phyloP scores from a whole-genome alignment of 1,140 invertebrate species.

The Ladona fulva region DNA sequence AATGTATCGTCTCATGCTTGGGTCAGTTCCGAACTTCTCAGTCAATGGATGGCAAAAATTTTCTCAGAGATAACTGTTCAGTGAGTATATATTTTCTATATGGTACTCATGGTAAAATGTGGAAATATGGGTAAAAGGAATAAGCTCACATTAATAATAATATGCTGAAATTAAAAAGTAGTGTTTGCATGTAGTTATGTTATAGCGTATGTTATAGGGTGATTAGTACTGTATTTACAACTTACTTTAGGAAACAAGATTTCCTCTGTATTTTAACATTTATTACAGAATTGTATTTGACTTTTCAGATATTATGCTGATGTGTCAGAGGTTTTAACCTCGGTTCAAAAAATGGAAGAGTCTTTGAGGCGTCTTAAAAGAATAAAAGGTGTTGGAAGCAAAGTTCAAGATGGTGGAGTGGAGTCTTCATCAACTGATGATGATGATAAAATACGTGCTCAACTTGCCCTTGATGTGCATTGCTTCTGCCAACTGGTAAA shows the following conservation, averaged over 20 bases:
- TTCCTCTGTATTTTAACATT: no score
- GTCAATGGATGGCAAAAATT: slow-evolving; percentile 44
- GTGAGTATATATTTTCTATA: slow-evolving; percentile 43
- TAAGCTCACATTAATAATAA: no score
- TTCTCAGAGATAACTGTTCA: slow-evolving; percentile 54
- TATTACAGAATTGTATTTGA: slow-evolving; percentile 21
- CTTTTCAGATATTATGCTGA: slow-evolving; percentile 64
- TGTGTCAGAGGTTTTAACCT: slow-evolving; percentile 79
- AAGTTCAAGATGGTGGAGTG: not conserved
- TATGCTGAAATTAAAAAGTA: no score
- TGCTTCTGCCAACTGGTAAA: slow-evolving; percentile 38
- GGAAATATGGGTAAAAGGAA: no score
- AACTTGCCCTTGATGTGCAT: slow-evolving; percentile 77
- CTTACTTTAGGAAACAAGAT: no score
- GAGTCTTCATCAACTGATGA: slow-evolving; percentile 46
- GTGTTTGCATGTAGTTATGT: no score
- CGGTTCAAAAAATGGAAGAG: slow-evolving; percentile 90
- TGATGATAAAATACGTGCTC: slow-evolving; percentile 88
- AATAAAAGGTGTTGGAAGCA: slow-evolving; percentile 42
- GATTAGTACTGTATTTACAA: no score
- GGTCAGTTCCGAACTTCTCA: slow-evolving; percentile 32
- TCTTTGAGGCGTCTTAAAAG: slow-evolving; percentile 81
- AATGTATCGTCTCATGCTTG: slow-evolving; percentile 26
- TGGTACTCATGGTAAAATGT: no score
- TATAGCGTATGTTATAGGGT: no score